Base-by-base conservation (phyloP, 2,113 vertebrate genomes). In the Hirundichthys speculiger region DNA sequence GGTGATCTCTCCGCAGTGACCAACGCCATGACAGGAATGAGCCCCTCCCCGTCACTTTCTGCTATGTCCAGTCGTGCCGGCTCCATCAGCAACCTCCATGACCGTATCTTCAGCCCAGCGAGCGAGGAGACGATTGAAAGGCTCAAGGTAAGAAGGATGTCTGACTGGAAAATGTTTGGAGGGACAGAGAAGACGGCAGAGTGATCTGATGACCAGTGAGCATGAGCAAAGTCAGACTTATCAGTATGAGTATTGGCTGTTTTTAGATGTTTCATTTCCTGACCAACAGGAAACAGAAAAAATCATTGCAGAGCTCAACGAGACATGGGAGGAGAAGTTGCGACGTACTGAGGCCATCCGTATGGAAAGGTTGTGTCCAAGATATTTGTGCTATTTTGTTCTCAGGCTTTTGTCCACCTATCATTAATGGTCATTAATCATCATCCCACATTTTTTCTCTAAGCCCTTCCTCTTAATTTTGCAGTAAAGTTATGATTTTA, bases 1-100 rank as follows among this genome's bases (percentile, higher is more conserved):
- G 92, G 93, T 96, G 95, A 95, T 96, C 94, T 99, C 92, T 98
- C 95, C 95, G 92, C 97, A 99, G 97, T 98, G 94, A 94, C 94
- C 92, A 93, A 97, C 13, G 95, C 93, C 79, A 95, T 98, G 68
- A 96, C 95, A 5, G 96, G 95, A 77, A 95, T 99, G 95, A 99
- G 96, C 76, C 96, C 97, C 45, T 99, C 97, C 1, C 96, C 96
- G 42, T 97, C 97, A 8, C 94, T 99, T 27, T 96, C 96, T 0
- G 95, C 89, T 62, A 65, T 98, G 86, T 96, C 96, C 87, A 98
- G 96, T 85, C 95, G 96, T 0, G 96, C 95, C 0, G 95, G 90
- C 58, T 98, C 96, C 0, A 96, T 98, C 46, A 91, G 78, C 91
- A 98, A 96, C 89, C 94, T 99, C 43, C 97, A 99, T 0, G 96